Percentiles rank a stretch among this genome's conserved stretches.
phyloP scores from a whole-genome alignment of 1,140 invertebrate genomes.

The Lanistes nyassanus region DNA sequence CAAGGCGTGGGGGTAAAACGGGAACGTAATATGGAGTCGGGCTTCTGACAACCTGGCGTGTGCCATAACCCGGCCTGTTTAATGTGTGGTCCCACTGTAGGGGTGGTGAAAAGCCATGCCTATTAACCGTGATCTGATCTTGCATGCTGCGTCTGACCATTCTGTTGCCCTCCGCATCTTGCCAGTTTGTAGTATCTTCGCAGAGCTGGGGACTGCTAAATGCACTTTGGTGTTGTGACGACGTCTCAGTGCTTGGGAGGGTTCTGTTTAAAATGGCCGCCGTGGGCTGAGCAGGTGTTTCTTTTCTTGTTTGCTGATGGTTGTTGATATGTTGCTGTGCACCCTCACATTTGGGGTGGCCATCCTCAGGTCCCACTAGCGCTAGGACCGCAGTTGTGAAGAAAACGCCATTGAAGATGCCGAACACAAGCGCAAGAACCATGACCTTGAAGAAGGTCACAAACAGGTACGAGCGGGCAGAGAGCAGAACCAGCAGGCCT shows the following conservation, averaged over 20 bases:
- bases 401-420: slow-evolving; percentile 91
- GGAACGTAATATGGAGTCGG: too few relatives aligned
- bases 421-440: slow-evolving; percentile 93
- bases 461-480: slow-evolving; percentile 95
- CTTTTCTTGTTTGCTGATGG: not conserved
- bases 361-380: slow-evolving; percentile 77
- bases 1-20: too few relatives aligned
- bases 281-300: not conserved
- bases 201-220: not conserved
- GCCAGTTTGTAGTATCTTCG: not conserved
- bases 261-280: not conserved
- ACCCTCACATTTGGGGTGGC: slow-evolving; percentile 71
- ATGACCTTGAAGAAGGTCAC: slow-evolving; percentile 98
- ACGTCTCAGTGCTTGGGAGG: not conserved
- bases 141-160: not conserved
- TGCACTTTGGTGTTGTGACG: not conserved
- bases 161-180: not conserved
- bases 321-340: not conserved
- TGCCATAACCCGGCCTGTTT: too few relatives aligned
- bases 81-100: too few relatives aligned
- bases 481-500: slow-evolving; percentile 85
- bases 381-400: slow-evolving; percentile 91
- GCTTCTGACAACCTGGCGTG: too few relatives aligned
- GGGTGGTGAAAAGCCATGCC: not conserved
- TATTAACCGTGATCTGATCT: not conserved